Conservation (phyloP, 1,140 invertebrate species). For the Teleogryllus occipitalis region DNA sequence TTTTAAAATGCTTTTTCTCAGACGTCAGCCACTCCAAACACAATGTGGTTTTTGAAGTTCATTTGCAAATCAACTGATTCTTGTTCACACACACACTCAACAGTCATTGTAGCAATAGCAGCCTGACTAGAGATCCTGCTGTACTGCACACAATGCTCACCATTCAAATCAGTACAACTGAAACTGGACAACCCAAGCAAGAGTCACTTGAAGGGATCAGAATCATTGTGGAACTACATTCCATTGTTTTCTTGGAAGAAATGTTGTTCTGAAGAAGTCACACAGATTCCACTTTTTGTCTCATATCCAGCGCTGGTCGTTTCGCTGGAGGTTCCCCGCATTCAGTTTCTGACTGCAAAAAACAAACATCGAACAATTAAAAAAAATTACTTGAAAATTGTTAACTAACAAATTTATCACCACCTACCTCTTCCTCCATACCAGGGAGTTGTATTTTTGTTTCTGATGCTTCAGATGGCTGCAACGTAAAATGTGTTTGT, state of each 20-base stretch:
- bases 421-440: constrained; percentile 48
- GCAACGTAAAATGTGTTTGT: constrained; percentile 27
- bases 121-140: constrained; percentile 3
- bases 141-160: background rate
- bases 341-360: constrained; percentile 13
- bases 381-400: background rate
- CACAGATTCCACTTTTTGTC: constrained; percentile 12
- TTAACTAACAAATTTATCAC: background rate
- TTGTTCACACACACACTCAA: background rate
- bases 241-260: background rate
- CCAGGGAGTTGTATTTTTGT: constrained; percentile 65
- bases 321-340: constrained; percentile 17
- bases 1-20: background rate
- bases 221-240: background rate
- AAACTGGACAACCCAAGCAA: background rate
- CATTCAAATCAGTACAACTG: background rate
- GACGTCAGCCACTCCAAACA: background rate
- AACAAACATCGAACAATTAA: background rate
- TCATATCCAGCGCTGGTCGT: constrained; percentile 10
- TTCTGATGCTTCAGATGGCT: constrained; percentile 68
- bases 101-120: background rate
- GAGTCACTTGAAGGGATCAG: constrained; percentile 3
- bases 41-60: background rate
- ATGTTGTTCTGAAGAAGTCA: background rate
- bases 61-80: background rate